Conservation (phyloP, 2,113 vertebrate genomes). For the Urocitellus parryii region DNA sequence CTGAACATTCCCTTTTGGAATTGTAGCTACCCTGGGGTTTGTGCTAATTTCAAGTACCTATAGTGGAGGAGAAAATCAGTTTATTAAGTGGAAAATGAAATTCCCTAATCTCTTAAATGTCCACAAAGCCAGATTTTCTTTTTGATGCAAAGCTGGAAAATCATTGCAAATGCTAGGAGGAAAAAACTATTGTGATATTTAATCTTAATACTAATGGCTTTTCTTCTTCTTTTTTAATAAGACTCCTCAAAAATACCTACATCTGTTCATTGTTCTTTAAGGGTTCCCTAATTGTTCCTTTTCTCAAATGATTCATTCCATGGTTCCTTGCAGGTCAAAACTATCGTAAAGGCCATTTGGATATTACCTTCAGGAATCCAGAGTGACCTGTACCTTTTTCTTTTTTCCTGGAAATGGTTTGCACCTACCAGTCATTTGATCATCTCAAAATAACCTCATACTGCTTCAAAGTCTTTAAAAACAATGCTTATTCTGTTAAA, state of each 20-base stretch:
- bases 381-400: background rate
- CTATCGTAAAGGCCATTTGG: conserved; percentile 34
- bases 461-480: conserved; percentile 18
- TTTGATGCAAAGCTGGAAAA: conserved; percentile 63
- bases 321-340: background rate
- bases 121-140: conserved; percentile 55
- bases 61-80: conserved; percentile 59
- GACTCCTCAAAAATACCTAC: background rate
- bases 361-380: background rate
- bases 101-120: conserved; percentile 19
- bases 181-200: background rate
- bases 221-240: conserved; percentile 42
- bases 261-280: conserved; percentile 23
- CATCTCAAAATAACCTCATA: conserved; percentile 18
- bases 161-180: conserved; percentile 26
- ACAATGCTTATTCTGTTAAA: conserved; percentile 12
- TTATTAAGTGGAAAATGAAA: conserved; percentile 69
- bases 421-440: conserved; percentile 40
- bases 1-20: conserved; percentile 69
- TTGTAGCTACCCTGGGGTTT: conserved; percentile 39
- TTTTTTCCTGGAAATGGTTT: background rate
- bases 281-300: conserved; percentile 43
- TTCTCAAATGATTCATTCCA: conserved; percentile 49
- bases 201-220: conserved; percentile 33
- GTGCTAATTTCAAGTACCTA: conserved; percentile 60